phyloP scores from a whole-genome alignment of 2,113 vertebrate genomes.

The Bungarus multicinctus region DNA sequence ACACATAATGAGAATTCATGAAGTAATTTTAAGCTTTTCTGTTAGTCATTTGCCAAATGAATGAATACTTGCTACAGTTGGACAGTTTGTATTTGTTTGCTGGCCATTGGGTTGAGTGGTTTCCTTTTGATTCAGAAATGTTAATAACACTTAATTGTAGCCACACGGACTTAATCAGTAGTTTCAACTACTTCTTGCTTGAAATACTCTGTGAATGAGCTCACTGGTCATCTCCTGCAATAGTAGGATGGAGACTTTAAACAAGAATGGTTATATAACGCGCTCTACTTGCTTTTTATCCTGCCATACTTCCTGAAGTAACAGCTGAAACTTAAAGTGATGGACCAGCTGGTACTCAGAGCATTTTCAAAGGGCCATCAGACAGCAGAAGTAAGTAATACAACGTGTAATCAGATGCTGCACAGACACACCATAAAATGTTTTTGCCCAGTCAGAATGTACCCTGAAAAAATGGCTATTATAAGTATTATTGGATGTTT shows the following conservation, averaged over 20 bases:
- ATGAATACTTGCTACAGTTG: background rate
- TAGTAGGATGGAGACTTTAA: background rate
- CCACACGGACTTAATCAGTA: background rate
- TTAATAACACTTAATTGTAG: background rate
- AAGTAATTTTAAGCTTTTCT: background rate
- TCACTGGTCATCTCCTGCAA: background rate
- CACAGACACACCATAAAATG: background rate
- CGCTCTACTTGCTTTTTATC: background rate
- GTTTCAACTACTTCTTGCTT: background rate
- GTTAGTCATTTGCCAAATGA: background rate
- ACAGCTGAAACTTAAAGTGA: background rate
- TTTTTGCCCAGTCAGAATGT: background rate
- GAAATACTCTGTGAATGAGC: background rate
- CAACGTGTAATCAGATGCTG: background rate
- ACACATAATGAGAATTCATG: background rate
- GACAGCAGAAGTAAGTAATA: background rate
- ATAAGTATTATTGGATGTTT: background rate
- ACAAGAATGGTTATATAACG: background rate
- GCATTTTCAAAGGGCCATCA: background rate
- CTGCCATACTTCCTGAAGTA: background rate
- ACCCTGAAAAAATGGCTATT: background rate
- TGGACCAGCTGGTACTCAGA: background rate
- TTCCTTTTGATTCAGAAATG: background rate
- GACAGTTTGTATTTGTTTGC: background rate
- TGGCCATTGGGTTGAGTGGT: background rate